These are phyloP conservation scores for Thinocorus orbignyianus DNA, from an alignment of 2,113 vertebrate species.

Conservation along the genomic window DNA sequence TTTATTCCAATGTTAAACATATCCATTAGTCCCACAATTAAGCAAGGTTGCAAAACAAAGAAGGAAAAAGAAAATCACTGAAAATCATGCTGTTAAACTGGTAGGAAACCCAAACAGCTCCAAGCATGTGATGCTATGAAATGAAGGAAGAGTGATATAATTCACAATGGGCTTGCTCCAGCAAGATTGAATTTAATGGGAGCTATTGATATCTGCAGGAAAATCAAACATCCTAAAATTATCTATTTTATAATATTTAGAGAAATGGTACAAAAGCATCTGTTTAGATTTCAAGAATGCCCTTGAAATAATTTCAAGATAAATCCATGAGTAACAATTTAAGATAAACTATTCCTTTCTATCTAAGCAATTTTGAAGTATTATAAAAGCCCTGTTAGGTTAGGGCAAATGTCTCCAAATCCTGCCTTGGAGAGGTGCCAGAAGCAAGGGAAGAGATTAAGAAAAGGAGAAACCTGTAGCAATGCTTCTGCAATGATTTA, in stretches of 20 bases:
- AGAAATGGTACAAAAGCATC: background rate
- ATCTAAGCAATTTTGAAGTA: background rate
- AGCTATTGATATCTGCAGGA: background rate
- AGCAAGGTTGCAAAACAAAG: background rate
- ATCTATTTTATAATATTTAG: background rate
- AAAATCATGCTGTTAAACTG: constrained; percentile 7
- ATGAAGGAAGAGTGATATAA: background rate
- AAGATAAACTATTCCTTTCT: background rate
- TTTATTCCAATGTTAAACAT: constrained; percentile 14
- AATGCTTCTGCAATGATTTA: constrained; percentile 1
- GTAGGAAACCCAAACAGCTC: constrained; percentile 26
- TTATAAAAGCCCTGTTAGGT: constrained; percentile 19
- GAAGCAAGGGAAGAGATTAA: background rate
- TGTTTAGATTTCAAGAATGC: background rate
- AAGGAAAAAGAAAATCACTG: background rate
- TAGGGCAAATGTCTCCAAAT: constrained; percentile 18
- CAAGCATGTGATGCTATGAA: background rate
- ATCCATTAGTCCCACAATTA: constrained; percentile 3
- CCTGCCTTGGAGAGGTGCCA: background rate
- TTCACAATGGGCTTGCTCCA: background rate
- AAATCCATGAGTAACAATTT: background rate
- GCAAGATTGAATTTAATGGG: background rate
- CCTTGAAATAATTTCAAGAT: background rate
- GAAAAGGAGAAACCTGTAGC: background rate
- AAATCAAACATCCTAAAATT: background rate